Evolutionary conservation across 2,888 invertebrate genomes (phyloP).

Genomic region (Chironomus tentans): DNA sequence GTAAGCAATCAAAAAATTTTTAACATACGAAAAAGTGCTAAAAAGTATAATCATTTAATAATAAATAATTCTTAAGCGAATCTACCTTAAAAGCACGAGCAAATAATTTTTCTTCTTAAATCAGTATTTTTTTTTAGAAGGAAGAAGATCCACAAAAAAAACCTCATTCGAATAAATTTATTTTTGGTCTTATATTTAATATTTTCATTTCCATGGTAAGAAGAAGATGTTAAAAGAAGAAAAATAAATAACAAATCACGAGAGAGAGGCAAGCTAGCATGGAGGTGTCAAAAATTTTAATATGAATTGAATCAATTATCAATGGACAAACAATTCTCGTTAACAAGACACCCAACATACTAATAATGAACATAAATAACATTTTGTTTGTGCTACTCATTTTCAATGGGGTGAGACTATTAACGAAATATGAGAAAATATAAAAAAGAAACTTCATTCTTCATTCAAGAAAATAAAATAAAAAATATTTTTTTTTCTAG

Average conservation of each 20-base stretch:
- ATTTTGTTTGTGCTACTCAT: slow-evolving; percentile 24
- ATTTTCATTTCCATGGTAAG: background rate
- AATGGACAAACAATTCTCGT: slow-evolving; percentile 21
- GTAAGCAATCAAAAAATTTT: too few relatives aligned
- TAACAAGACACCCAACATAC: slow-evolving; percentile 23
- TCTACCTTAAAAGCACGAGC: too few relatives aligned
- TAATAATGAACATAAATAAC: slow-evolving; percentile 23
- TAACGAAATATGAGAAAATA: background rate
- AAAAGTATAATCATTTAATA: too few relatives aligned
- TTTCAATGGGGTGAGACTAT: slow-evolving; percentile 23
- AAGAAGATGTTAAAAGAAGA: background rate
- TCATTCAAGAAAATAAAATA: too few relatives aligned
- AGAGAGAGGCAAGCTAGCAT: background rate
- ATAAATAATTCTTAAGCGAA: too few relatives aligned
- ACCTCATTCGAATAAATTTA: background rate
- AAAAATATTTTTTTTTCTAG: too few relatives aligned
- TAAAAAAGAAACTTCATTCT: too few relatives aligned
- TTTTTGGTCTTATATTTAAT: too few relatives aligned
- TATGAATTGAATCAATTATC: slow-evolving; percentile 25
- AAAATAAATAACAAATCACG: background rate
- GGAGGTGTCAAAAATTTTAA: slow-evolving; percentile 23
- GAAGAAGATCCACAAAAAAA: background rate
- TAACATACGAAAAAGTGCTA: too few relatives aligned
- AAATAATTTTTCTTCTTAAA: too few relatives aligned
- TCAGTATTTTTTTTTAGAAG: too few relatives aligned